Percentiles rank a stretch among this genome's conserved stretches.
Conservation (phyloP, 1,140 invertebrate species). For the Reticulitermes speratus region DNA sequence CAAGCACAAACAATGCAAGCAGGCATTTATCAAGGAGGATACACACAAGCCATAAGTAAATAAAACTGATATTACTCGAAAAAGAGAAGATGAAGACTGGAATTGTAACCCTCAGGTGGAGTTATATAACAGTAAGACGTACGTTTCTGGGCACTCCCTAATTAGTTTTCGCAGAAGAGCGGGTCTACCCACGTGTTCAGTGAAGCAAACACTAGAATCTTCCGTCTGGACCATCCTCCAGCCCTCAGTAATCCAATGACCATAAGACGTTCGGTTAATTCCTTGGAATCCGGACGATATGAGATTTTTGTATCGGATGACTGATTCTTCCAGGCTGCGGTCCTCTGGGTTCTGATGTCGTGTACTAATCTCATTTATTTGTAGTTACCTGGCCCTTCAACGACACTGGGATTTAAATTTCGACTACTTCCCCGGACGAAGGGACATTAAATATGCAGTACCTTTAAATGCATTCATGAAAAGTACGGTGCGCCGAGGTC, state of each 20-base stretch:
- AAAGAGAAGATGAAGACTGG: neutral
- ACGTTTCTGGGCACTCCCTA: neutral
- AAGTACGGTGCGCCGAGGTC: no score
- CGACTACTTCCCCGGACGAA: no score
- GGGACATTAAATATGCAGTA: no score
- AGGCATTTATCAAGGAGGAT: neutral
- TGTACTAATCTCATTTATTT: no score
- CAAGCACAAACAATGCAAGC: neutral
- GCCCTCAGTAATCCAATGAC: neutral
- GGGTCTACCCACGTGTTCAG: neutral
- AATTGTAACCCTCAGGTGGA: neutral
- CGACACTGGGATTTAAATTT: no score
- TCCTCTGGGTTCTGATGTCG: no score
- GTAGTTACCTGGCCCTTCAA: no score
- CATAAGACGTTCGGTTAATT: neutral
- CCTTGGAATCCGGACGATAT: neutral
- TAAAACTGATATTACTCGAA: neutral
- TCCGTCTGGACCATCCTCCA: neutral
- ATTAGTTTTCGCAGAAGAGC: constrained; percentile 8
- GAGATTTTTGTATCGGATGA: neutral
- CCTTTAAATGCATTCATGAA: no score
- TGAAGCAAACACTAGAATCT: neutral
- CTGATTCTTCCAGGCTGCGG: no score
- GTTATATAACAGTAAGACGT: neutral
- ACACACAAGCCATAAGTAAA: neutral